These are phyloP conservation scores for Rhadinocentrus ornatus DNA, from an alignment of 2,797 vertebrate genomes.

Conservation along the genomic window DNA sequence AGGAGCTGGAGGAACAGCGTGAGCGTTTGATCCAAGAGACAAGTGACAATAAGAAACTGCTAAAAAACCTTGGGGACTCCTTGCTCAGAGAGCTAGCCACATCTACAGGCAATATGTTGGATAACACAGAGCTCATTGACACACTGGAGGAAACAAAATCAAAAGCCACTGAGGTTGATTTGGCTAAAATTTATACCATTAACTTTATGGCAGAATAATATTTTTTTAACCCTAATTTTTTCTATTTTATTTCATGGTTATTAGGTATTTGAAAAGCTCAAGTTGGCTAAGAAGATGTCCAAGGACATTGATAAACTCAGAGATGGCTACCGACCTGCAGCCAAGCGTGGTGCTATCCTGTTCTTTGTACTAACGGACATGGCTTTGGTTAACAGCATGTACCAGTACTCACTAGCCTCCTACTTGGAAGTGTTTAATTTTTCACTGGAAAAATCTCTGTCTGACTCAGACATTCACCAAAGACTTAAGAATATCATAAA, in stretches of 20 bases:
- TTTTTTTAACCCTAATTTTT: conserved; percentile 6
- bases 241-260: conserved; percentile 21
- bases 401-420: conserved; percentile 93
- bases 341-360: conserved; percentile 91
- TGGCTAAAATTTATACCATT: neutral
- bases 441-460: conserved; percentile 90
- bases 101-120: conserved; percentile 97
- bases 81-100: conserved; percentile 92
- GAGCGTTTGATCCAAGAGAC: conserved; percentile 94
- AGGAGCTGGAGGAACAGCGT: conserved; percentile 92
- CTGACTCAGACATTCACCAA: conserved; percentile 80
- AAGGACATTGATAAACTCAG: conserved; percentile 90
- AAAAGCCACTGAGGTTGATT: conserved; percentile 91
- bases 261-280: conserved; percentile 94
- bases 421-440: conserved; percentile 92
- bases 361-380: conserved; percentile 96
- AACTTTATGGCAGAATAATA: neutral
- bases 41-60: conserved; percentile 92
- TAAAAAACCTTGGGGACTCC: conserved; percentile 93
- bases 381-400: conserved; percentile 95
- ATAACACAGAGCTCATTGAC: conserved; percentile 92
- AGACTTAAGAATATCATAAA: conserved; percentile 92
- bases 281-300: conserved; percentile 87
- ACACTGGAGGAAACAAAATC: conserved; percentile 94
- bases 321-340: conserved; percentile 93